Base-by-base conservation (phyloP, 2,888 invertebrate genomes). In the Heliconius ismenius region DNA sequence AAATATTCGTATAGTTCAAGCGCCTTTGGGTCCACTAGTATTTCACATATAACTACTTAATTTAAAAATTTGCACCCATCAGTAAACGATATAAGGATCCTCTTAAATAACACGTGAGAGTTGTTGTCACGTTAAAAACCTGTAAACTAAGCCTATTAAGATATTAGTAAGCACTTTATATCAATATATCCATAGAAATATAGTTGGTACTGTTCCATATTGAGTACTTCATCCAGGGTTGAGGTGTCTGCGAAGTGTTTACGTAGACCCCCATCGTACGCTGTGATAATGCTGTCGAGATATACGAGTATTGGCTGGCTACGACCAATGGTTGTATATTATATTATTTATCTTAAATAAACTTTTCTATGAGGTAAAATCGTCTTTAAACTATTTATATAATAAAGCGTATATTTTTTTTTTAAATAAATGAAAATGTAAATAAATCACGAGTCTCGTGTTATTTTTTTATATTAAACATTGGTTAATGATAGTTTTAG, bases 191-290 rank as follows among this genome's bases (percentile, higher is more conserved):
- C 4, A 62, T 62, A 62, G 4, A 43, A 62, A 39, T 26, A 49
- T 49, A 21, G 26, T 43, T 21, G 62, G 1, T 58, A 21, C 43
- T 21, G 21, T 21, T 62, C 6, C 26, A 62, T 43, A 62, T 62
- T 62, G 62, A 26, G 39, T 63, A 24, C 26, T 43, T 49, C 49
- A 49, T 7, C 36, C 24, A 72, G 60, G 21, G 26, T 43, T 36
- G 62, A 62, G 73, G 73, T 73, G 73, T 43, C 26, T 73, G 62
- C 18, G 26, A 62, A 73, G 62, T 73, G 73, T 73, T 62, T 73
- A 26, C 39, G 10, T 26, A 62, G 28, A 62, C 58, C 21, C 62
- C 60, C 69, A 70, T 54, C 69, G 28, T 49, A 70, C 18, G 21
- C 2, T 54, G 21, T 11, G 69, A 32, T 70, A 70, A 70, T 70